Evolutionary conservation across 2,113 vertebrate genomes (phyloP).

Genomic region (Crotalus viridis): DNA sequence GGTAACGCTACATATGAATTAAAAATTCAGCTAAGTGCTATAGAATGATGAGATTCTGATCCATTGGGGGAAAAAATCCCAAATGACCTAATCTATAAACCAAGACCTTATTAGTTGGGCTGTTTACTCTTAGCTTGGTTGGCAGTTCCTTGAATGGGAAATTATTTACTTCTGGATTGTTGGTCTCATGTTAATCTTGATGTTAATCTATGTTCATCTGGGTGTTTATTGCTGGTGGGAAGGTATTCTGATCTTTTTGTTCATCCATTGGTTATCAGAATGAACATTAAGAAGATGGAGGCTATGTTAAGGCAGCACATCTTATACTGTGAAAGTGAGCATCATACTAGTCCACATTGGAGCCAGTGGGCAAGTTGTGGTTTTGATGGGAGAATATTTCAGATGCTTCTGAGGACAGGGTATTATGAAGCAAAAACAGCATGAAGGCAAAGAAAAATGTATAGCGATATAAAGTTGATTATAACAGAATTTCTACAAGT

Average conservation of each 20-base stretch:
- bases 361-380: background rate
- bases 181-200: too few species aligned
- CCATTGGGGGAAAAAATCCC: background rate
- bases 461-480: background rate
- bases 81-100: background rate
- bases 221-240: too few species aligned
- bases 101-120: background rate
- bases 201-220: too few species aligned
- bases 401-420: background rate
- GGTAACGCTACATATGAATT: background rate
- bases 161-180: too few species aligned
- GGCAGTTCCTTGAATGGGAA: too few species aligned
- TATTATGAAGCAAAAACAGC: background rate
- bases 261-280: background rate
- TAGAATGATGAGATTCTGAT: background rate
- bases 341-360: background rate
- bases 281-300: background rate
- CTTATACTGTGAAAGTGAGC: background rate
- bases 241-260: too few species aligned
- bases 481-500: background rate
- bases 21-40: background rate
- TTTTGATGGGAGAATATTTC: background rate
- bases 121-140: too few species aligned
- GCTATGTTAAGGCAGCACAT: background rate
- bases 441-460: background rate